Evolutionary conservation across 2,888 invertebrate species (phyloP), one percentile per base, ranked within the genome.

Genomic region (Pheosia tremula): DNA sequence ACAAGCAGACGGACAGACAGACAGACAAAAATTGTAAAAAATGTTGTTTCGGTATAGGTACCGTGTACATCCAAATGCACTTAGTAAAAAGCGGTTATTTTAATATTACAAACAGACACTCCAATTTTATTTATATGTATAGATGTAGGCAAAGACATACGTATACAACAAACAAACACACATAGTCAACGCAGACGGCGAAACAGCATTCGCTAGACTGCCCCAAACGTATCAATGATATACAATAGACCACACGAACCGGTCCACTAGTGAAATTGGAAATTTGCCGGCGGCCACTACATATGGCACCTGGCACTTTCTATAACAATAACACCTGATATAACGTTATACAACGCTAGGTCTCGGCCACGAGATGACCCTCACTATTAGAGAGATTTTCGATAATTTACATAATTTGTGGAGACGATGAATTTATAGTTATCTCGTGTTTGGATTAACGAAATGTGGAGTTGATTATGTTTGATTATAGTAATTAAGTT

Each of bases 341-440:
- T 78, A 69, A 71, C 63, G 74, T 90, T 88, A 84, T 80, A 78
- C 86, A 90, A 90, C 74, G 65, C 74, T 74, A 86, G 91, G 90
- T 90, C 90, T 91, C 83, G 91, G 90, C 83, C 90, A 88, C 59
- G 63, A 69, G 64, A 72, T 82, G 87, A 85, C 85, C 85, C 75
- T 71, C 66, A 64, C 62, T 67, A 65, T 65, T 63, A 62, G 80
- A 77, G 82, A 83, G 80, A 80, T 78, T 81, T 77, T 64, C 50
- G 63, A 24, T 56, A 62, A 66, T 67, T 67, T 68, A 61, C 67
- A 73, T 80, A 78, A 81, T 24, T 24, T 24, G 24, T 69, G 72
- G 72, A 67, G 67, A 41, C 56, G 8, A 41, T 56, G 24, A 56
- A 41, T 24, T 41, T 37, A 53, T 53, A 10, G 9, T 37, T 37